A percentile compares a stretch with the other conserved stretches of the same genome.
These are phyloP conservation scores for Ceratina calcarata DNA, from an alignment of 1,140 invertebrate species.

Conservation along the genomic window DNA sequence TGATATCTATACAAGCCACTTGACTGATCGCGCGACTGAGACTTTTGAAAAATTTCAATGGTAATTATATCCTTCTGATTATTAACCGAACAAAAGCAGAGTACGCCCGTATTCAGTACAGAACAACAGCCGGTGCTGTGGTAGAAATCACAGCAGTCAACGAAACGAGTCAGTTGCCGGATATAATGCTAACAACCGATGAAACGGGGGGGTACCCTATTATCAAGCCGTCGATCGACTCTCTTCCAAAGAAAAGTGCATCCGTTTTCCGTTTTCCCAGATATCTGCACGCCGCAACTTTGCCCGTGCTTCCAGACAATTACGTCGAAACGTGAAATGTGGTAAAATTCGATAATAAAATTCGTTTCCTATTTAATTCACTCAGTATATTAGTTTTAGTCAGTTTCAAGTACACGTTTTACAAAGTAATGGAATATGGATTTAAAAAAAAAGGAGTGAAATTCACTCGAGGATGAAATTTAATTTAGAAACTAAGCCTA, in stretches of 20 bases:
- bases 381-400: too few relatives aligned
- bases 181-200: conserved; percentile 20
- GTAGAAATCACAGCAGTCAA: background rate
- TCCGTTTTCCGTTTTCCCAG: background rate
- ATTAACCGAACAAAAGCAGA: conserved; percentile 31
- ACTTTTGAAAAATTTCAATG: conserved; percentile 35
- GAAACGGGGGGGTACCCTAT: background rate
- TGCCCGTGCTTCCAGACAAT: background rate
- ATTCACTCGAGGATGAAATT: too few relatives aligned
- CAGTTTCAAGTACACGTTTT: too few relatives aligned
- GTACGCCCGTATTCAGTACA: background rate
- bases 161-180: conserved; percentile 1
- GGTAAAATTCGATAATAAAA: too few relatives aligned
- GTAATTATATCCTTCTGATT: conserved; percentile 44
- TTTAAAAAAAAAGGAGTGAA: too few relatives aligned
- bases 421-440: too few relatives aligned
- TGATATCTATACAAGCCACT: conserved; percentile 8
- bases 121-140: background rate
- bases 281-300: background rate
- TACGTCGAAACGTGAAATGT: background rate
- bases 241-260: background rate
- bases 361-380: too few relatives aligned
- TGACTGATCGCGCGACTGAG: conserved; percentile 14
- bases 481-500: background rate
- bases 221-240: conserved; percentile 11